Evolutionary conservation across 2,113 vertebrate genomes (phyloP).

Genomic region (Aegithalos caudatus): DNA sequence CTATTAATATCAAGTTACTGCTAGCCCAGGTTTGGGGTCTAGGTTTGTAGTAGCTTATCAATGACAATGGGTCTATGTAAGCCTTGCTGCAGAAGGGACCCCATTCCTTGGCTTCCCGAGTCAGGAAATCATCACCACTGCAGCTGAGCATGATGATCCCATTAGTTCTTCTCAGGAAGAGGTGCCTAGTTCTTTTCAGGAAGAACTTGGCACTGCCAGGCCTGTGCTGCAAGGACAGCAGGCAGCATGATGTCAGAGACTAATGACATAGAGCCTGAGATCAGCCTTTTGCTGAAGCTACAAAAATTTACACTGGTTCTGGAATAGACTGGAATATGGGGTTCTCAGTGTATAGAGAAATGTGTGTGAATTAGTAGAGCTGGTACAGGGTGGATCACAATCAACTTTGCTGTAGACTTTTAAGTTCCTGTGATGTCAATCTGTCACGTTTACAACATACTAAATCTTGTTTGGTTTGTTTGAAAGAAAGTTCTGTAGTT

Average conservation of each 20-base stretch:
- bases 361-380: not conserved
- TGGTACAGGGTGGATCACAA: not conserved
- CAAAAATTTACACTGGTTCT: not conserved
- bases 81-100: not conserved
- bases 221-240: not conserved
- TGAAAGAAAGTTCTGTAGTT: not conserved
- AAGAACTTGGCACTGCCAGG: not conserved
- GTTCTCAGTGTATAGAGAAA: not conserved
- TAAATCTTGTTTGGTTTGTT: not conserved
- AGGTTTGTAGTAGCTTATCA: not conserved
- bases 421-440: not conserved
- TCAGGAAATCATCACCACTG: not conserved
- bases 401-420: not conserved
- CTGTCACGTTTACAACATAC: not conserved
- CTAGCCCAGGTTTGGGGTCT: not conserved
- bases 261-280: not conserved
- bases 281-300: not conserved
- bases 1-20: not conserved
- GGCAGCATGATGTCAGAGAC: not conserved
- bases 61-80: not conserved
- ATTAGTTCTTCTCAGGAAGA: not conserved
- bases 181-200: not conserved
- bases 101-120: not conserved
- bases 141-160: not conserved
- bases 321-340: not conserved